Conservation (phyloP, 2,113 vertebrate genomes). For the Tricholaema leucomelas region DNA sequence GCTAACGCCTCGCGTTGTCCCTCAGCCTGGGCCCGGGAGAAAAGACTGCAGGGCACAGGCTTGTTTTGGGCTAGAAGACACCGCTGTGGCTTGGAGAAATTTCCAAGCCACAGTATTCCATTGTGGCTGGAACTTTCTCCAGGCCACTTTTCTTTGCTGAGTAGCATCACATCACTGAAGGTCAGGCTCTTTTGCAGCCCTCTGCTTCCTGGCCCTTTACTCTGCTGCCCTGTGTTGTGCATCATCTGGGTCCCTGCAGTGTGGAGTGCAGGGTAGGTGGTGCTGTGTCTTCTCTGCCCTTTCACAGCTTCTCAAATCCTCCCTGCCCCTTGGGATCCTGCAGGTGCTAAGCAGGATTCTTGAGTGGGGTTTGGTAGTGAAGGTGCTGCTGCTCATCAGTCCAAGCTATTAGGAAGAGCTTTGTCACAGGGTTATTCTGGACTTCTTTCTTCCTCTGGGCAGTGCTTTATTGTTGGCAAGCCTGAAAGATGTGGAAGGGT, state of each 20-base stretch:
- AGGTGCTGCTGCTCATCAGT: background rate
- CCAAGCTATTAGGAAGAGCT: background rate
- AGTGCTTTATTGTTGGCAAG: background rate
- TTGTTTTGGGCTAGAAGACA: background rate
- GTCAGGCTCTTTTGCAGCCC: background rate
- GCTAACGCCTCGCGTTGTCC: accelerated
- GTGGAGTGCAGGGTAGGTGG: accelerated
- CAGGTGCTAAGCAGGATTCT: background rate
- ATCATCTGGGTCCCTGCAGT: background rate
- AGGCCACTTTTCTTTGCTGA: background rate
- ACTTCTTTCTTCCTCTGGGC: background rate
- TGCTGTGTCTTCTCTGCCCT: background rate
- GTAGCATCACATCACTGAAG: background rate
- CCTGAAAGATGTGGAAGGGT: background rate
- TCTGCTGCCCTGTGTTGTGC: accelerated
- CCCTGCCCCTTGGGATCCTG: accelerated
- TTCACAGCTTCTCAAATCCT: background rate
- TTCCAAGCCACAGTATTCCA: too few species aligned
- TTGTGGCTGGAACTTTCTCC: background rate
- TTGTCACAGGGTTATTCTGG: background rate
- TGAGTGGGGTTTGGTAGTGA: background rate
- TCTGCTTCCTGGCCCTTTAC: background rate
- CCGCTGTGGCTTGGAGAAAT: background rate
- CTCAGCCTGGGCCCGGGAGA: background rate
- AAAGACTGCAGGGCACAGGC: background rate